Conservation (phyloP, 2,888 invertebrate genomes). For the Xylota sylvarum region DNA sequence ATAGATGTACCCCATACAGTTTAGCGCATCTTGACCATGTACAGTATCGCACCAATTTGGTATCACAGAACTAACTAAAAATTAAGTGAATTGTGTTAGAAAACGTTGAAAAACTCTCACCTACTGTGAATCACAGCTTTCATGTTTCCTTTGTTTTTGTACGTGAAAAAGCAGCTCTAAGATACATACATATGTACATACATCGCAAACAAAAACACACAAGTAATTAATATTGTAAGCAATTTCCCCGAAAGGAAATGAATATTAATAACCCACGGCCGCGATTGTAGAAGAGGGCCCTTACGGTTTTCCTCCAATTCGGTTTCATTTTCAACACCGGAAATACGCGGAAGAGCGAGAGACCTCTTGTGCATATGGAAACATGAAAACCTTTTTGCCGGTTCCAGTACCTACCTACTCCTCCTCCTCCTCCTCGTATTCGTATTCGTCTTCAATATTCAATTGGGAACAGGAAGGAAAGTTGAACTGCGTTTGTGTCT, state of each 20-base stretch:
- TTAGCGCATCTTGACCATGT: too few relatives aligned
- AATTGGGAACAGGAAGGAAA: slow-evolving; percentile 77
- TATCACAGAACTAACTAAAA: too few relatives aligned
- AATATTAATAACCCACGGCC: slow-evolving; percentile 62
- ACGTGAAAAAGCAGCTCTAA: slow-evolving; percentile 5
- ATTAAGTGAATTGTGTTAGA: too few relatives aligned
- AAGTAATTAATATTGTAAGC: slow-evolving; percentile 73
- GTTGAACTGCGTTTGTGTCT: slow-evolving; percentile 63
- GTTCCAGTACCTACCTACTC: not conserved
- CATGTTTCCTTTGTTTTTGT: slow-evolving; percentile 12
- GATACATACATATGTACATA: not conserved
- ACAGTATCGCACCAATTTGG: too few relatives aligned
- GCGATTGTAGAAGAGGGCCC: slow-evolving; percentile 33
- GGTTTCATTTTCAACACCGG: slow-evolving; percentile 67
- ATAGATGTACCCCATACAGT: too few relatives aligned
- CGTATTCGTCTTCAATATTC: slow-evolving; percentile 25
- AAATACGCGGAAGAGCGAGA: slow-evolving; percentile 62
- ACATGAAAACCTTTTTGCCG: slow-evolving; percentile 52
- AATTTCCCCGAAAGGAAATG: slow-evolving; percentile 70
- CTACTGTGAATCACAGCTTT: not conserved
- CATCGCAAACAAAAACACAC: not conserved
- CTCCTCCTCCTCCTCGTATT: not conserved
- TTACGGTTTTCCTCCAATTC: slow-evolving; percentile 62
- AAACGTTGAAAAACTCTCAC: slow-evolving; percentile 7
- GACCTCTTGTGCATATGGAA: slow-evolving; percentile 67